phyloP scores from a whole-genome alignment of 2,797 vertebrate genomes.

The Sebastes diploproa region DNA sequence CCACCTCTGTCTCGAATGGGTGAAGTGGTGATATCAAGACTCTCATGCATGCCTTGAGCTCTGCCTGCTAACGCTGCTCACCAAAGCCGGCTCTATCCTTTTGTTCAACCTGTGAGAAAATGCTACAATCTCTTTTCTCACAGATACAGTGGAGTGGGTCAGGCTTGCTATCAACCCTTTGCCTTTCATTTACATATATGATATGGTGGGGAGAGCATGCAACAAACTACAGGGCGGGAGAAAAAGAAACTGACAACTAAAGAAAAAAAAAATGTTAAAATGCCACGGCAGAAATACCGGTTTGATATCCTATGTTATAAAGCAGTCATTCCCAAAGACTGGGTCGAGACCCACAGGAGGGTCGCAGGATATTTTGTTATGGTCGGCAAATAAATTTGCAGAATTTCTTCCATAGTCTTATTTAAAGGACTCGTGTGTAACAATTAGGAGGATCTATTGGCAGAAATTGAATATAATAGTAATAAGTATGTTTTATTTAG shows the following conservation, averaged over 20 bases:
- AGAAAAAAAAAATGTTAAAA: background rate
- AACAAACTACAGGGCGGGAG: background rate
- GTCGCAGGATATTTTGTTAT: no score
- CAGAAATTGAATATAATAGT: no score
- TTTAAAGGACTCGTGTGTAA: no score
- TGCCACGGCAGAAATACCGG: background rate
- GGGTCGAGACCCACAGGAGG: no score
- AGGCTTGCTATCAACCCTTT: conserved; percentile 27
- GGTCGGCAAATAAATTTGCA: rapidly evolving
- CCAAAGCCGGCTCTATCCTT: conserved; percentile 12
- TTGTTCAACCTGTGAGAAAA: conserved; percentile 59
- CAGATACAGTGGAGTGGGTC: conserved; percentile 18
- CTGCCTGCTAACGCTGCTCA: conserved; percentile 8
- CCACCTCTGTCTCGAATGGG: conserved; percentile 3
- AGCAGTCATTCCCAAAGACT: background rate
- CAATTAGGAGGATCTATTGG: no score
- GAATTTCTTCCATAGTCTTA: no score
- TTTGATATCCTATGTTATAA: background rate
- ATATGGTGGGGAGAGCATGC: conserved; percentile 4
- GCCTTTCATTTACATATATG: conserved; percentile 3
- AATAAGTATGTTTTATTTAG: no score
- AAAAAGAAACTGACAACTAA: background rate
- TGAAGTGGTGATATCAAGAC: conserved; percentile 7
- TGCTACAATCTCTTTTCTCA: conserved; percentile 58
- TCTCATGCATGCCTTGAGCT: conserved; percentile 4